Evolutionary conservation across 2,888 invertebrate genomes (phyloP).

Genomic region (Nebria brevicollis): DNA sequence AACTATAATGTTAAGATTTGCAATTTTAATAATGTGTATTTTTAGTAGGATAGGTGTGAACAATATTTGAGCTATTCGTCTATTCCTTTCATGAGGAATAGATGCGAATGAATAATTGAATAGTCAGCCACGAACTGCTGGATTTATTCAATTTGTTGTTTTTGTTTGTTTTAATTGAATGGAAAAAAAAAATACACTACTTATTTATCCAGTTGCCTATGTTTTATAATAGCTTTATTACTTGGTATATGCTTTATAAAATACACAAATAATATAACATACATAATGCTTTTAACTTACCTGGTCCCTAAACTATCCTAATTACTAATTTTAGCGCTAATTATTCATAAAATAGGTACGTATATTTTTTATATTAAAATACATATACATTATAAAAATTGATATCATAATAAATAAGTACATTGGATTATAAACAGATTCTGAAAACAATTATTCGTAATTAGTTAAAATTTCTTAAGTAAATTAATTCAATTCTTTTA

Average conservation of each 20-base stretch:
- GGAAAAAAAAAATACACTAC: constrained; percentile 41
- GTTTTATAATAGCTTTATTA: constrained; percentile 47
- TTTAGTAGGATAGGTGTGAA: constrained; percentile 33
- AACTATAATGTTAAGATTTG: constrained; percentile 32
- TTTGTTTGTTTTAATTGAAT: constrained; percentile 29
- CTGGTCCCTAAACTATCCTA: constrained; percentile 16
- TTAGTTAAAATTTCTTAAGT: too few species aligned
- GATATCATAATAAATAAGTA: too few species aligned
- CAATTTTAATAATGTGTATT: constrained; percentile 37
- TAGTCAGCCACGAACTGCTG: constrained; percentile 39
- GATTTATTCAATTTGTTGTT: constrained; percentile 32
- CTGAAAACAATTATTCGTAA: too few species aligned
- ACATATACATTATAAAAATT: too few species aligned
- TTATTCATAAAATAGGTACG: too few species aligned
- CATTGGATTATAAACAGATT: too few species aligned
- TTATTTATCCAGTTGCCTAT: constrained; percentile 45
- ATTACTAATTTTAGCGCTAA: not conserved
- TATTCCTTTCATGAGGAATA: constrained; percentile 17
- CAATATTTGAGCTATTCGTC: not conserved
- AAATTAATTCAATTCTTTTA: constrained; percentile 23
- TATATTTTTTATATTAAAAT: too few species aligned
- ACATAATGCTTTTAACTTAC: constrained; percentile 16
- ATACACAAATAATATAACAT: constrained; percentile 44
- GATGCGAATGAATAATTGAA: constrained; percentile 27
- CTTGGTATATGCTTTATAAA: constrained; percentile 48